Base-by-base conservation (phyloP, 2,797 vertebrate species). In the Eulemur coronatus region DNA sequence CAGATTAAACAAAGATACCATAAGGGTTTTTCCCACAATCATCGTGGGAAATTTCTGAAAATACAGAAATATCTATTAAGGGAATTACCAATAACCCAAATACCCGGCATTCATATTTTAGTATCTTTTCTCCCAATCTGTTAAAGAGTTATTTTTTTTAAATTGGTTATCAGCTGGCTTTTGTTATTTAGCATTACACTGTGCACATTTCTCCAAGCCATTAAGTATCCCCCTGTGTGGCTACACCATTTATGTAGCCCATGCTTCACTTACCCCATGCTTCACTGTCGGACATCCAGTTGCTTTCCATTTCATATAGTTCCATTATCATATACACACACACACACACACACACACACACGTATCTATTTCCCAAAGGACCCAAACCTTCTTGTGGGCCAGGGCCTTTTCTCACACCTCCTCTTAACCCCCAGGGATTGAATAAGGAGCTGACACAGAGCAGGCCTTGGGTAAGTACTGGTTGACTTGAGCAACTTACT, bases 341-440 rank as follows among this genome's bases (percentile, higher is more conserved):
- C 13, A 20, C 28, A 7, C 13, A 5, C 17, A 5, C 3, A 5
- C 18, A 5, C 3, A 5, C 18, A 5, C 3, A 22, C 28, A 7
- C 10, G 13, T 12, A 15, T 61, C 50, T 38, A 41, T 30, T 35
- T 52, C 43, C 46, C 43, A 59, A 11, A 9, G 26, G 22, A 67
- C 41, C 13, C 7, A 20, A 10, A 41, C 12, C 3, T 65, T 48
- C n/a, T 46, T 41, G 18, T 26, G 38, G 46, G 61, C 69, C 33
- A 55, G 13, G 7, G 12, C 8, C 28, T 67, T 2, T 10, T 87
- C 38, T 43, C 46, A 69, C 22, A 41, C 18, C 26, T 69, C 9
- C 4, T 30, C 0, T 3, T 13, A 6, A 20, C 12, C 3, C 33
- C 33, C 10, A 4, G 15, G 43, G 72, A 65, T 69, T 3, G 46